Conservation (phyloP, 2,113 vertebrate genomes). For the Vireo altiloquus region DNA sequence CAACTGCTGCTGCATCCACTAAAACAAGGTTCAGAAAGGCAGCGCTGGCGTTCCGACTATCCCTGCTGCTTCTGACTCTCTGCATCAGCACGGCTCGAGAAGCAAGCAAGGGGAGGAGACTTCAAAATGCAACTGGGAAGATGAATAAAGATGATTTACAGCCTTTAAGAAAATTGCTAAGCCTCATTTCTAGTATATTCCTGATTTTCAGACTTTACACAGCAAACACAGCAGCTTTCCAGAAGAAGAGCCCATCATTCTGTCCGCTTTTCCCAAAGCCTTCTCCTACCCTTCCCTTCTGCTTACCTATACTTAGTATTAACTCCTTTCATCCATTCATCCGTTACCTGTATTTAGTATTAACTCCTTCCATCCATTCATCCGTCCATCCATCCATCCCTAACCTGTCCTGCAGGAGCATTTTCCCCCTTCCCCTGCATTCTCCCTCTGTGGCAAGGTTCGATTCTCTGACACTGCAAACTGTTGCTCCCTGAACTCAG, state of each 20-base stretch:
- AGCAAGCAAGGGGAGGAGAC: background rate
- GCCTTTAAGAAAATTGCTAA: background rate
- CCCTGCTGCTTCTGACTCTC: background rate
- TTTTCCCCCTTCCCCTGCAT: no score
- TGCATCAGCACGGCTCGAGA: fast-evolving
- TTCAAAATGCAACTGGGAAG: background rate
- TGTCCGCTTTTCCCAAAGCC: background rate
- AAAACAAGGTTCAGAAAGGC: background rate
- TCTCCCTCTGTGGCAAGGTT: background rate
- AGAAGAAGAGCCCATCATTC: background rate
- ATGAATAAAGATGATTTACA: background rate
- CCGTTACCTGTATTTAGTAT: background rate
- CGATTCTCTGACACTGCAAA: background rate
- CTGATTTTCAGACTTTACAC: background rate
- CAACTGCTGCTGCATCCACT: background rate
- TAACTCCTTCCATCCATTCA: background rate
- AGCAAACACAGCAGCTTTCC: background rate
- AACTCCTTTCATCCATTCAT: background rate
- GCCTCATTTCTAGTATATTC: background rate
- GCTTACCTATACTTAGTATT: background rate
- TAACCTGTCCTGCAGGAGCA: background rate
- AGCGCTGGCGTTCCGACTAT: no score
- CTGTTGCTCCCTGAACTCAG: background rate
- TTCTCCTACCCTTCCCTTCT: background rate
- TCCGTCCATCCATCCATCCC: background rate